These are phyloP conservation scores for Polyergus mexicanus DNA, from an alignment of 1,140 invertebrate genomes.

Conservation along the genomic window DNA sequence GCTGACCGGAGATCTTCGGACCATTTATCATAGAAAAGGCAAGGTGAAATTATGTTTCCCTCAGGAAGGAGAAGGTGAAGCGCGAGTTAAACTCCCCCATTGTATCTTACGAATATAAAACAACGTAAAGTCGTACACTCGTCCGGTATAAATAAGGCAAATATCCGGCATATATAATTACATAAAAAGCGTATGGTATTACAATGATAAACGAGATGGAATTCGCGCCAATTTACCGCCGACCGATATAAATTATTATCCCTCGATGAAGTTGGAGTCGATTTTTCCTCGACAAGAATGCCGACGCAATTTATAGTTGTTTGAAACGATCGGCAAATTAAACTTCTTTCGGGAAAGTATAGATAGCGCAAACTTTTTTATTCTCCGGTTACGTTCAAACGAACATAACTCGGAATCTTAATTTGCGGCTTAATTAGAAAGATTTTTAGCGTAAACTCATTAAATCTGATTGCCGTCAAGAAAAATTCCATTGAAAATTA, in stretches of 20 bases:
- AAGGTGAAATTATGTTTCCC: constrained; percentile 48
- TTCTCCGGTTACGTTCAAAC: constrained; percentile 25
- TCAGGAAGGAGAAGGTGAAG: background rate
- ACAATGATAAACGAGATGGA: constrained; percentile 47
- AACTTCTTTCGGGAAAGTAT: constrained; percentile 30
- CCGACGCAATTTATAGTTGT: constrained; percentile 43
- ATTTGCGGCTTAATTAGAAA: constrained; percentile 44
- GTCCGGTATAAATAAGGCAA: constrained; percentile 30
- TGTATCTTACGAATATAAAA: constrained; percentile 4
- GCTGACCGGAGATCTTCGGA: constrained; percentile 52
- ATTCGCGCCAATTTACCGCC: constrained; percentile 36
- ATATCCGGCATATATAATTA: constrained; percentile 41
- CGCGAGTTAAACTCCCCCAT: constrained; percentile 38
- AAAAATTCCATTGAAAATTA: constrained; percentile 35
- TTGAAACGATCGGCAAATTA: constrained; percentile 42
- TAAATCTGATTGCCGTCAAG: background rate
- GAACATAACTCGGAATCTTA: constrained; percentile 43
- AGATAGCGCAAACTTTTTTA: constrained; percentile 32
- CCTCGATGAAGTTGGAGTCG: constrained; percentile 43
- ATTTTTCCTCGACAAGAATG: constrained; percentile 38
- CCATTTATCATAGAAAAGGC: constrained; percentile 57
- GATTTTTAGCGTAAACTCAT: constrained; percentile 37
- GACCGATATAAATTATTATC: constrained; percentile 49
- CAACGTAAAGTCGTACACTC: background rate
- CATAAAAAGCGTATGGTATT: constrained; percentile 13